Percentiles rank a stretch among this genome's conserved stretches.
These are phyloP conservation scores for Colostygia pectinataria DNA, from an alignment of 2,888 invertebrate species.

Conservation along the genomic window DNA sequence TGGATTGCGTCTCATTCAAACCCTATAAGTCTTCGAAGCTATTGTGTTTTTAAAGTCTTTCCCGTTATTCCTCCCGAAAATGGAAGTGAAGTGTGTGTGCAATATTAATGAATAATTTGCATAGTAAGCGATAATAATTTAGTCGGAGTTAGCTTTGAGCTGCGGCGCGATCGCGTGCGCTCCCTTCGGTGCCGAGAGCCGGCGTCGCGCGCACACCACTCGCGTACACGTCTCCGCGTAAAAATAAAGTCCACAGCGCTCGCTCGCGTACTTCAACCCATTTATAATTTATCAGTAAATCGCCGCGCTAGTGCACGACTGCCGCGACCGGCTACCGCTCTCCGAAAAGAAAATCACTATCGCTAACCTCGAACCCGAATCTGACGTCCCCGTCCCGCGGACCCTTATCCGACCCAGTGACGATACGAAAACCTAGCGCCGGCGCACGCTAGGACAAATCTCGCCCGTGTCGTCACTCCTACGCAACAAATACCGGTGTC, in stretches of 20 bases:
- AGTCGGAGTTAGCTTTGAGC: slow-evolving; percentile 56
- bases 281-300: slow-evolving; percentile 83
- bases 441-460: slow-evolving; percentile 34
- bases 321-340: slow-evolving; percentile 70
- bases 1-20: slow-evolving; percentile 46
- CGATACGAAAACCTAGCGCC: slow-evolving; percentile 52
- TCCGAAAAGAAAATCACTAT: slow-evolving; percentile 66
- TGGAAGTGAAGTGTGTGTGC: slow-evolving; percentile 63
- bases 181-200: slow-evolving; percentile 64
- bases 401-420: slow-evolving; percentile 59
- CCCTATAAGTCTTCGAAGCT: slow-evolving; percentile 56
- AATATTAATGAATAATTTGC: slow-evolving; percentile 78
- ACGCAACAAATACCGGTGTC: slow-evolving; percentile 64
- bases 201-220: slow-evolving; percentile 69
- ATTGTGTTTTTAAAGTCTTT: slow-evolving; percentile 66
- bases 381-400: slow-evolving; percentile 49
- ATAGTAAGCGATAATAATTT: slow-evolving; percentile 69
- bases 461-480: slow-evolving; percentile 57
- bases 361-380: slow-evolving; percentile 57
- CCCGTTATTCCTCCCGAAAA: slow-evolving; percentile 74
- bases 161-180: slow-evolving; percentile 53
- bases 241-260: slow-evolving; percentile 80
- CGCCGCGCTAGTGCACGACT: slow-evolving; percentile 77
- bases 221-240: slow-evolving; percentile 78
- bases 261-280: slow-evolving; percentile 78